Base-by-base conservation (phyloP, 2,113 vertebrate genomes). In the Mobula birostris region DNA sequence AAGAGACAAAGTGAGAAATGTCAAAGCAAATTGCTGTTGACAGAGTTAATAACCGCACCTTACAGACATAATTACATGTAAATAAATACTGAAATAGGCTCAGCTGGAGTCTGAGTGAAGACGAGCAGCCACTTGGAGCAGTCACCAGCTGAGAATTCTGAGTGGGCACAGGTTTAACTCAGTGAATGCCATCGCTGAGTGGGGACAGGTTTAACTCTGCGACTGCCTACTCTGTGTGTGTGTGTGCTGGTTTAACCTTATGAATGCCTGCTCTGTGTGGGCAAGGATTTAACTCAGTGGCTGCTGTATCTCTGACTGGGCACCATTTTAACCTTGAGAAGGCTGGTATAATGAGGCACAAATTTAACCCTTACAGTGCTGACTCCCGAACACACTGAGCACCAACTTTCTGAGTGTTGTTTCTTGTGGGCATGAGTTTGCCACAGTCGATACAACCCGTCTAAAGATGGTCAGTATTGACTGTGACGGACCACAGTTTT, bases 11-110 rank as follows among this genome's bases (percentile, higher is more conserved):
- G 97, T 98, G 98, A 99, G 97, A 99, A 98, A 99, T 99, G 99
- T 99, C 99, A 99, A 98, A 98, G 98, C 98, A 99, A 99, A 99
- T 99, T 98, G 98, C 98, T 99, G 98, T 98, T 99, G 99, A 99
- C 99, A 99, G 98, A 98, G 98, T 98, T 99, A 99, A 99, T 99
- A 98, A 98, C 98, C 97, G 98, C 98, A 98, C 98, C 98, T 99
- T 98, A 98, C 98, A 97, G 98, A 97, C 97, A 98, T 99, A 99
- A 99, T 99, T 98, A 98, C 98, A 99, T 99, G 98, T 99, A 99
- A 99, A 99, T 99, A 99, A 98, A 99, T 97, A 99, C 98, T 97
- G 98, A 99, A 99, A 98, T 99, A 97, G 97, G 97, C 98, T 98
- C 99, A 99, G 98, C 98, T 99, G 99, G 98, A 98, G 97, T 96